Base-by-base conservation (phyloP, 2,797 vertebrate species). In the Myioborus melanocephalus region DNA sequence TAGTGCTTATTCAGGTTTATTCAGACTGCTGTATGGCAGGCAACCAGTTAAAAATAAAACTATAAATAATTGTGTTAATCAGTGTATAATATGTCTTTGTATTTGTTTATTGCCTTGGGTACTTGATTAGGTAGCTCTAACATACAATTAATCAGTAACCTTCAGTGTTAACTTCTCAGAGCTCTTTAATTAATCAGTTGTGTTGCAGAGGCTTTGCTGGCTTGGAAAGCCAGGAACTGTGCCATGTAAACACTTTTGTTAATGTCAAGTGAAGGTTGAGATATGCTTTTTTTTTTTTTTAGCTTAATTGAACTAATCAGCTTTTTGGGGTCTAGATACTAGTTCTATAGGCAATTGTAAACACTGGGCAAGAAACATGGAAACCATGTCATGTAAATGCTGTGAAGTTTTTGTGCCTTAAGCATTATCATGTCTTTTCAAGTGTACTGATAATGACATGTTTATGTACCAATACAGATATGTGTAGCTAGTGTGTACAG, bases 111-210 rank as follows among this genome's bases (percentile, higher is more conserved):
- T 96, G 88, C 97, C 95, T 97, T 93, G 49, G 64, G 93, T 94
- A 94, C 96, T 97, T 98, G 96, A 98, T 98, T 97, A 97, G 97
- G 94, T 96, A 89, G 89, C 61, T 94, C 96, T 92, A 97, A 83
- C 97, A 93, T 97, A 96, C 95, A 97, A 97, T 98, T 98, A 97
- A 97, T 98, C 96, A 97, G 96, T 97, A 97, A 95, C 93, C 95
- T 96, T 97, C 96, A 93, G 92, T 97, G 97, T 97, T 96, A 91
- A 78, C 96, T 97, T 93, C 89, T 89, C 76, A 93, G 93, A n/a
- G 15, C 90, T 93, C 82, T 91, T 98, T 97, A 98, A 97, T 98
- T 97, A 98, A 97, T 97, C 27, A 78, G 95, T 97, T 94, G 88
- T 91, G 65, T 92, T 93, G 89, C 89, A 93, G 70, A 93, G 88